Evolutionary conservation across 2,888 invertebrate species (phyloP).

Genomic region (Phytoseiulus persimilis): DNA sequence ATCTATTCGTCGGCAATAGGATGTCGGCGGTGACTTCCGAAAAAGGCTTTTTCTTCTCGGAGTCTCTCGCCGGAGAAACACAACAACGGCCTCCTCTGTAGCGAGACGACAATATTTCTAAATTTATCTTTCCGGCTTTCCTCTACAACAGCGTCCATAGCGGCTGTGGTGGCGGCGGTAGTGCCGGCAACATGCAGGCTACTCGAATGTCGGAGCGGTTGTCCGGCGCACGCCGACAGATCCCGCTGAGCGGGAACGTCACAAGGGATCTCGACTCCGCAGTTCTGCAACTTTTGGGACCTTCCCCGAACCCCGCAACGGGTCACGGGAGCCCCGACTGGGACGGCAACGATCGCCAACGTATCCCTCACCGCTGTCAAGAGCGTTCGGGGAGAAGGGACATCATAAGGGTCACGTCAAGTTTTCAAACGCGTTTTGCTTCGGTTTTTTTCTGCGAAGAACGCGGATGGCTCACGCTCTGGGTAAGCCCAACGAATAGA

Average conservation of each 20-base stretch:
- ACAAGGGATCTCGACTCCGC: neutral
- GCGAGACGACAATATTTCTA: conserved; percentile 5
- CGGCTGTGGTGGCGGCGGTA: neutral
- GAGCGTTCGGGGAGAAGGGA: no score
- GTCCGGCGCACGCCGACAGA: neutral
- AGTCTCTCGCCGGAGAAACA: neutral
- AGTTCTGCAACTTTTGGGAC: neutral
- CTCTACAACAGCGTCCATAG: neutral
- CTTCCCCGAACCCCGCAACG: no score
- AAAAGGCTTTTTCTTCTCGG: neutral
- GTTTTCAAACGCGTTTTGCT: no score
- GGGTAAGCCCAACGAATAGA: no score
- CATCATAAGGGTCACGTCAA: no score
- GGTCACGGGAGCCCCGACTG: no score
- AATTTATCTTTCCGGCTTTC: neutral
- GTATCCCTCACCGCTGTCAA: no score
- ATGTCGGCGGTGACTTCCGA: neutral
- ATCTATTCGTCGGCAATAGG: neutral
- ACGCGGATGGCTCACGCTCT: no score
- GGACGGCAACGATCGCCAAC: no score
- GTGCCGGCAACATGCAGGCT: neutral
- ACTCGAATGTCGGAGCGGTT: neutral
- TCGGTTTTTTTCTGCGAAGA: no score
- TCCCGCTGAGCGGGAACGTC: neutral
- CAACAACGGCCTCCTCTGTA: neutral